These are phyloP conservation scores for Ornithoptera priamus DNA, from an alignment of 2,888 invertebrate genomes.

Conservation along the genomic window DNA sequence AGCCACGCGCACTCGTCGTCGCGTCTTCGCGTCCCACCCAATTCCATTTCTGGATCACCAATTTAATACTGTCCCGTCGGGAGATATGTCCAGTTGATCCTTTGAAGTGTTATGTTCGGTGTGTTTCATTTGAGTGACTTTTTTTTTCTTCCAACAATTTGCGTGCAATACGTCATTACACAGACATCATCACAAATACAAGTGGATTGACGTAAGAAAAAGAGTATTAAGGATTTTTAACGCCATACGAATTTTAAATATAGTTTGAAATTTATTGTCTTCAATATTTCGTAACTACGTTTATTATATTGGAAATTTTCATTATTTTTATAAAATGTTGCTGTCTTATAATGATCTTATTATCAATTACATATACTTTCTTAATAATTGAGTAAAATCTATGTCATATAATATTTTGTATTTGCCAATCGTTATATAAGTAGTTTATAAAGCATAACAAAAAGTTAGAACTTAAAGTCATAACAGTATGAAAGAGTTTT, in stretches of 20 bases:
- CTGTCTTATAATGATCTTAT: too few relatives aligned
- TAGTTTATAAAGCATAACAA: too few relatives aligned
- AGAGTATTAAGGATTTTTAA: conserved; percentile 8
- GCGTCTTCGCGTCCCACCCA: conserved; percentile 45
- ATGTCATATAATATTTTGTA: too few relatives aligned
- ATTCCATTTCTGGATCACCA: conserved; percentile 6
- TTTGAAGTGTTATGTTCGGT: conserved; percentile 21
- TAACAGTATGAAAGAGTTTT: too few relatives aligned
- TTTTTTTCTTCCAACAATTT: conserved; percentile 4
- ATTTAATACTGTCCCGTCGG: conserved; percentile 6
- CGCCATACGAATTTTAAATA: conserved; percentile 4
- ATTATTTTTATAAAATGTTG: too few relatives aligned
- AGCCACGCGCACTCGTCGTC: conserved; percentile 55
- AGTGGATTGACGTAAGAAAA: conserved; percentile 26
- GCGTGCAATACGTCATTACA: conserved; percentile 5
- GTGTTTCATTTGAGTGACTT: conserved; percentile 15
- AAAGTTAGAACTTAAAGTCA: too few relatives aligned
- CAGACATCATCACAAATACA: conserved; percentile 16
- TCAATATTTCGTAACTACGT: too few relatives aligned
- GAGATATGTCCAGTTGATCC: conserved; percentile 23
- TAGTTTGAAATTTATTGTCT: neutral
- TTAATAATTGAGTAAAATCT: too few relatives aligned
- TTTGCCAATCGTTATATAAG: too few relatives aligned
- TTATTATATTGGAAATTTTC: too few relatives aligned
- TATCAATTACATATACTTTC: too few relatives aligned